Evolutionary conservation across 2,113 vertebrate species (phyloP), one percentile per base, ranked within the genome.

Genomic region (Spea multiplicata): DNA sequence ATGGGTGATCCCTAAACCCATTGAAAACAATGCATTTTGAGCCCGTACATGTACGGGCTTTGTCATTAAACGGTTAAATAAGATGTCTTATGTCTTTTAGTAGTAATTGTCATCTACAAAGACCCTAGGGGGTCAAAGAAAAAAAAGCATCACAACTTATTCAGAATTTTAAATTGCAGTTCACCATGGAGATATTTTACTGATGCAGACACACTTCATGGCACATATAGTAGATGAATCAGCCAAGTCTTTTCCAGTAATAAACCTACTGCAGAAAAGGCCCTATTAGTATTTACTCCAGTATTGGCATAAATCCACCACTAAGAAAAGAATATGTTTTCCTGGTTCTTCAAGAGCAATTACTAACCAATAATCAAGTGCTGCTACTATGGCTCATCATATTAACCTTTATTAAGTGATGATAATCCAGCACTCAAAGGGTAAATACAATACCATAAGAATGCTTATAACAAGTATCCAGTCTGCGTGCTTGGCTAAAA

Each of bases 401-500:
- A 59, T 59, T 13, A 59, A 59, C 55, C 55, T 59, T 13, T 13
- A 59, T 59, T 59, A 12, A 13, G 4, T 59, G 55, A 59, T 59
- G 10, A 4, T 59, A 59, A 59, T 5, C 8, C 55, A 59, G 55
- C 55, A 59, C 55, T 13, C 55, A 13, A 9, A 64, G n/a, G 8
- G n/a, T 64, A 13, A 64, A 64, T 17, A 6, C 16, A 17, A 17
- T 13, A 5, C 13, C 30, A 30, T 12, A 64, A 64, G n/a, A 16
- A 64, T 30, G 61, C 17, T 13, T 13, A n/a, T 14, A 16, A 76
- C 66, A 44, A 47, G 45, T 10, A 47, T 68, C 45, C 74, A 48
- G 48, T 76, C 30, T 17, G 17, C 5, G 30, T 69, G 74, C 66
- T n/a, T 7, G 30, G 53, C 13, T 61, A 75, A 10, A 75, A 48